Evolutionary conservation across 53 echinoderm and acorn worm genomes (phyloP).

Genomic region (Echinarachnius parma): DNA sequence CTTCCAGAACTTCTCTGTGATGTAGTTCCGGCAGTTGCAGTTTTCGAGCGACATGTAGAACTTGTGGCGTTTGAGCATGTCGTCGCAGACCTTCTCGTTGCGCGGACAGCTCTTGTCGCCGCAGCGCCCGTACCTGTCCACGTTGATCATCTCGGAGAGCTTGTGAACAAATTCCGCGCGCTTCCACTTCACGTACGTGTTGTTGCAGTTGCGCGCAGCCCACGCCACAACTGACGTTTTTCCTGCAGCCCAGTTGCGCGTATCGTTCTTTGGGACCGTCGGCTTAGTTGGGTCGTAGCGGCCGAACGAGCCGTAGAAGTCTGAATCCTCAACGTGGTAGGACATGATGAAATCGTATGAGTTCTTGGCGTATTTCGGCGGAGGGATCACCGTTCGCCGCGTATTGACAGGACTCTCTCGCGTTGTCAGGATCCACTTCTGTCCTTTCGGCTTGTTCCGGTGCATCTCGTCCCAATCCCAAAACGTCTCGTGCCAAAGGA

Average conservation of each 20-base stretch:
- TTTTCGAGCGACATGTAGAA: not conserved
- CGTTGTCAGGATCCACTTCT: slow-evolving; percentile 1
- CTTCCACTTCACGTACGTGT: not conserved
- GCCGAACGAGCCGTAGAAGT: slow-evolving; percentile 5
- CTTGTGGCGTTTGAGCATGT: not conserved
- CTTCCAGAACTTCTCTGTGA: slow-evolving; percentile 14
- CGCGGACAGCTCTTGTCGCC: not conserved
- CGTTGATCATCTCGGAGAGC: not conserved
- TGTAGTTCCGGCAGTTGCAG: not conserved
- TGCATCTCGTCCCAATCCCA: slow-evolving; percentile 4
- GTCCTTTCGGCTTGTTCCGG: not conserved
- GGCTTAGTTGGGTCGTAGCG: not conserved
- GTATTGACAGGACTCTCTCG: slow-evolving; percentile 1
- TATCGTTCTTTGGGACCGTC: not conserved
- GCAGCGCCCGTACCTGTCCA: not conserved
- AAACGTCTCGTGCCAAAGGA: slow-evolving; percentile 3
- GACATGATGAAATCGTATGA: not conserved
- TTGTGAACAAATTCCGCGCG: not conserved
- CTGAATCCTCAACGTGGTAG: not conserved
- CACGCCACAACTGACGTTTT: not conserved
- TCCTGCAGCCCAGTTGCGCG: not conserved
- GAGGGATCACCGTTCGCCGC: not conserved
- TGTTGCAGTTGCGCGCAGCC: slow-evolving; percentile 7
- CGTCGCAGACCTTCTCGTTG: not conserved
- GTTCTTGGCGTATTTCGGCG: not conserved